These are phyloP conservation scores for Cydia amplana DNA, from an alignment of 1,140 invertebrate genomes.

Conservation along the genomic window DNA sequence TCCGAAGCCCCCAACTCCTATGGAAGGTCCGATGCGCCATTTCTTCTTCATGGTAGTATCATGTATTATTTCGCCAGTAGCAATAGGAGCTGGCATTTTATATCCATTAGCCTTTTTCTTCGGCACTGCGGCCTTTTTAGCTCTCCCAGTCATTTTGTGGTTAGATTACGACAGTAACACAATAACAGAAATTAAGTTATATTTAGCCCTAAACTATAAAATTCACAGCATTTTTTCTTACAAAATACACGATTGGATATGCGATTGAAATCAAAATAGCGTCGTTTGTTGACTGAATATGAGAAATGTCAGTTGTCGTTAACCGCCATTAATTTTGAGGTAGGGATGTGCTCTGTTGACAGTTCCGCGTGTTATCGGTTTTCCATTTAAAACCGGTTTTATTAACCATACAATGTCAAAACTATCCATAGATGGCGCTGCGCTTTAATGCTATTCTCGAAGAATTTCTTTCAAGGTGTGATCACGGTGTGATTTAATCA, in stretches of 20 bases:
- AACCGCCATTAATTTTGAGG: slow-evolving; percentile 28
- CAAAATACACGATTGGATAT: neutral
- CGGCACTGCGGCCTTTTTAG: slow-evolving; percentile 72
- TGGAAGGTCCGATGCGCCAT: slow-evolving; percentile 92
- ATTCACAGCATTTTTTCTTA: slow-evolving; percentile 27
- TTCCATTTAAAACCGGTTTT: neutral
- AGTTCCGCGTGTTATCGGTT: neutral
- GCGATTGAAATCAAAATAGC: slow-evolving; percentile 24
- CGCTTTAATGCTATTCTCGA: too few relatives aligned
- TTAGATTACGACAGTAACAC: slow-evolving; percentile 31
- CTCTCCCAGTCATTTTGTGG: slow-evolving; percentile 59
- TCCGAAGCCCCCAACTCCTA: slow-evolving; percentile 96
- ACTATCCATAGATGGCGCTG: too few relatives aligned
- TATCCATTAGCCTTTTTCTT: slow-evolving; percentile 84
- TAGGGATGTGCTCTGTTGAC: slow-evolving; percentile 16
- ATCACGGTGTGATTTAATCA: too few relatives aligned
- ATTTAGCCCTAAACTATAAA: slow-evolving; percentile 11
- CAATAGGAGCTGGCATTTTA: slow-evolving; percentile 87
- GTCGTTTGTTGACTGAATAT: slow-evolving; percentile 36
- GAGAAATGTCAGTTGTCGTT: neutral
- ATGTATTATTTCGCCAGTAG: slow-evolving; percentile 86
- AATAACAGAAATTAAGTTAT: slow-evolving; percentile 18
- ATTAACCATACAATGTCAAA: neutral
- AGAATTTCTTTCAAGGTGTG: too few relatives aligned
- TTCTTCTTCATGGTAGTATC: slow-evolving; percentile 86